Base-by-base conservation (phyloP, 2,888 invertebrate genomes). In the Acanthosoma haemorrhoidale region DNA sequence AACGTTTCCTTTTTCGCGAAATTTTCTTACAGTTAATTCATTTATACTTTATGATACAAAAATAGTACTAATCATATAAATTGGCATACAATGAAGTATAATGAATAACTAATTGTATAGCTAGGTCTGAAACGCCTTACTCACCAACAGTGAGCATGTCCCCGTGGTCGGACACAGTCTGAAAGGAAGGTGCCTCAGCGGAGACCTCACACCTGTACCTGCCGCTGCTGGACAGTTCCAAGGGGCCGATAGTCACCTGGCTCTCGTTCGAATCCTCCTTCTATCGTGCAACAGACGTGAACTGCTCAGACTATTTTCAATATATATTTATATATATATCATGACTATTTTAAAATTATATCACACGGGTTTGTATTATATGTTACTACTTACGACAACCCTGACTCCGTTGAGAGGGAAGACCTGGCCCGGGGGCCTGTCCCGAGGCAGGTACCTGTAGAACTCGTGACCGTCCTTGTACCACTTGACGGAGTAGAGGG, bases 381-480 rank as follows among this genome's bases (percentile, higher is more conserved):
- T 4, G n/a, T 25, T 29, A n/a, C n/a, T n/a, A 51, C 51, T 91
- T 81, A 93, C 93, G 83, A 92, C 90, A 39, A 93, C 92, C 77
- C 88, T 87, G 71, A 94, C 90, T 75, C 93, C 93, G 0, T 89
- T 89, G 75, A 91, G 82, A 67, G 85, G 84, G 79, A 93, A 92
- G 77, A 89, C 87, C 80, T 91, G 88, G 41, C 88, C 87, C 1
- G 91, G 90, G 71, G 93, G 92, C 78, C 84, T 85, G 80, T 93
- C 92, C 68, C 89, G 84, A 18, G 93, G 93, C 75, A 92, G 90
- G 81, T 88, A 92, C 73, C 93, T 85, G 83, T 91, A 93, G 83
- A 93, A 92, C 82, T 93, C 93, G 80, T 90, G 87, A 75, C 92
- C 92, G 79, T 92, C 92, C 79, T 92, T 93, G 83, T 93, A 93